phyloP scores from a whole-genome alignment of 2,113 vertebrate genomes.

The Polypterus bichir region DNA sequence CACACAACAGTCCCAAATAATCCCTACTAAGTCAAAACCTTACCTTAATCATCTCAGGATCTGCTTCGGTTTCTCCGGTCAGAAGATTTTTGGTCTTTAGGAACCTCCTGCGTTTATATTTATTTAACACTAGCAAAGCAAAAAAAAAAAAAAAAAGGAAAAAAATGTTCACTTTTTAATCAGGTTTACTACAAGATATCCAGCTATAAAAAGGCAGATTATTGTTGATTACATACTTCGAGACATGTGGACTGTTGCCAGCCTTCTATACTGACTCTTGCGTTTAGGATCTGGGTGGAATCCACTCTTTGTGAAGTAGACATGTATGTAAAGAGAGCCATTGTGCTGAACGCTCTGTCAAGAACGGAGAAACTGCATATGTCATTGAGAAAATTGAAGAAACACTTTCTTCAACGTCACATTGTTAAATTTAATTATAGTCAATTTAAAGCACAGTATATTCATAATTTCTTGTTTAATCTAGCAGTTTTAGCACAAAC shows the following conservation, averaged over 20 bases:
- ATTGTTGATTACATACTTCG: conserved; percentile 51
- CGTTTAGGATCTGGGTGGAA: conserved; percentile 84
- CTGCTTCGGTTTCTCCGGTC: conserved; percentile 82
- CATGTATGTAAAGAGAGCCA: conserved; percentile 77
- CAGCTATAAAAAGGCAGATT: no score
- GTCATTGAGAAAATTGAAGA: no score
- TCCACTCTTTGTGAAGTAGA: conserved; percentile 89
- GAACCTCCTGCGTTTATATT: conserved; percentile 81
- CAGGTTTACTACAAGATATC: no score
- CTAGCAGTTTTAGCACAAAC: no score
- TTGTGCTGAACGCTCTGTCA: conserved; percentile 69
- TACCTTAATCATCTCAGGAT: conserved; percentile 92
- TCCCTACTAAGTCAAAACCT: not conserved
- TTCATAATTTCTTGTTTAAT: no score
- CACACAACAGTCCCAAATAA: no score
- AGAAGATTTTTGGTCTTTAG: conserved; percentile 88
- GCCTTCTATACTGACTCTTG: conserved; percentile 75
- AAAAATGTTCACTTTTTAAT: no score
- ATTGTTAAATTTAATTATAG: no score
- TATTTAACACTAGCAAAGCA: conserved; percentile 74
- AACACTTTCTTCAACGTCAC: no score
- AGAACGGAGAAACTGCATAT: not conserved
- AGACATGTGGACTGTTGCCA: conserved; percentile 73
- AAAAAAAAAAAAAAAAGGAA: not conserved
- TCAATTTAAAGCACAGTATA: no score